Base-by-base conservation (phyloP, 2,113 vertebrate species). In the Microcebus griseorufus region DNA sequence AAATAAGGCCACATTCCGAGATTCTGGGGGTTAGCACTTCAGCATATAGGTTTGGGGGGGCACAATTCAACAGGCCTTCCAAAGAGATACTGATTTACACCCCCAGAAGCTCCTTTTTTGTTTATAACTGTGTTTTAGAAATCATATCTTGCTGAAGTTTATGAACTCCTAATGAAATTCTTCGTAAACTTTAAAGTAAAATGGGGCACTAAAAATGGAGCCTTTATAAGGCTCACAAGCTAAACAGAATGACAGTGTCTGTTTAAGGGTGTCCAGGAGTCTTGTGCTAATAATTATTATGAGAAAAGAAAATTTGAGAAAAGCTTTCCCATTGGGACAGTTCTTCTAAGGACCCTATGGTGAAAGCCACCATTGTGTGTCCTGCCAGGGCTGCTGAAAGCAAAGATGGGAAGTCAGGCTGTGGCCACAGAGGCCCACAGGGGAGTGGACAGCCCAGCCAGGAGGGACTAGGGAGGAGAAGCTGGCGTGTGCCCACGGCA, bases 141-240 rank as follows among this genome's bases (percentile, higher is more conserved):
- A 85, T 67, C 42, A 34, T 22, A 17, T 70, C 53, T n/a, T 70
- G 85, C 14, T 62, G 58, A 18, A 67, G 64, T 65, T 65, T 65
- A 34, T 65, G 32, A 32, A 34, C 64, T 65, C 14, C 64, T 65
- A 65, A 67, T 67, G 64, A 58, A 51, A 14, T 94, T 94, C 27
- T 89, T 92, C n/a, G 34, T 64, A 22, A 83, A 58, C 37, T 87
- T 89, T 42, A 78, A 93, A 70, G 29, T 29, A 78, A 81, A 65
- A 81, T 13, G n/a, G 60, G 55, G 53, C 34, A 17, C 12, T 73
- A 86, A 34, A 90, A 73, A 69, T 42, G 14, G 60, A 85, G 58
- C 22, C 78, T 79, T 83, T 67, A 13, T 29, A 34, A 95, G 32
- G 34, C 25, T 39, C 16, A 1, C 17, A 29, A 37, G 72, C 42